Conservation (phyloP, 2,113 vertebrate species). For the Hippocampus zosterae region DNA sequence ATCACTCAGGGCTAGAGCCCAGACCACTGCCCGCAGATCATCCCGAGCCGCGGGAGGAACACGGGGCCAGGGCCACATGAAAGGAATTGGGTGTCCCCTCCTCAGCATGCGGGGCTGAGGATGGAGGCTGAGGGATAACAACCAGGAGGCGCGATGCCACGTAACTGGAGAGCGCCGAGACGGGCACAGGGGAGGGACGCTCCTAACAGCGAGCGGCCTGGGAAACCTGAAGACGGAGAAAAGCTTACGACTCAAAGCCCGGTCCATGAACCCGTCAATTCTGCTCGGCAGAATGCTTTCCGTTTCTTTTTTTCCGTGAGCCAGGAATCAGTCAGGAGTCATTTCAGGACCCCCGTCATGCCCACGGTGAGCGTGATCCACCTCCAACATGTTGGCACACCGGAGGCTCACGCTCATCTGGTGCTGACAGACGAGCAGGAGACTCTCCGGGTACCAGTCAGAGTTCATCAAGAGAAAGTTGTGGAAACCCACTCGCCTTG, state of each 20-base stretch:
- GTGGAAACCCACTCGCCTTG: slow-evolving; percentile 43
- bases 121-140: slow-evolving; percentile 78
- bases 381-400: slow-evolving; percentile 47
- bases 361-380: slow-evolving; percentile 40
- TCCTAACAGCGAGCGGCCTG: slow-evolving; percentile 38
- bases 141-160: slow-evolving; percentile 81
- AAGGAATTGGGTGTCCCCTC: slow-evolving; percentile 75
- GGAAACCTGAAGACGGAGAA: slow-evolving; percentile 56
- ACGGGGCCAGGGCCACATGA: slow-evolving; percentile 76
- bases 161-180: slow-evolving; percentile 79
- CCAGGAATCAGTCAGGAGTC: slow-evolving; percentile 45
- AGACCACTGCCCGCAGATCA: slow-evolving; percentile 48
- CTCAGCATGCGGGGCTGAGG: slow-evolving; percentile 49
- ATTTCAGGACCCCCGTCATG: slow-evolving; percentile 32
- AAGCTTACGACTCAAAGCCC: slow-evolving; percentile 28
- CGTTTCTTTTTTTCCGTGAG: slow-evolving; percentile 36
- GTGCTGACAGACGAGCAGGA: slow-evolving; percentile 66
- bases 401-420: slow-evolving; percentile 43
- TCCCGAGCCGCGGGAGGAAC: slow-evolving; percentile 56
- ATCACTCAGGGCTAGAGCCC: slow-evolving; percentile 74
- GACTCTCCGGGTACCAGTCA: slow-evolving; percentile 63
- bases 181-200: slow-evolving; percentile 47
- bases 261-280: slow-evolving; percentile 50
- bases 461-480: slow-evolving; percentile 50
- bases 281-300: slow-evolving; percentile 47